Base-by-base conservation (phyloP, 2,797 vertebrate species). In the Silurus lanzhouensis region DNA sequence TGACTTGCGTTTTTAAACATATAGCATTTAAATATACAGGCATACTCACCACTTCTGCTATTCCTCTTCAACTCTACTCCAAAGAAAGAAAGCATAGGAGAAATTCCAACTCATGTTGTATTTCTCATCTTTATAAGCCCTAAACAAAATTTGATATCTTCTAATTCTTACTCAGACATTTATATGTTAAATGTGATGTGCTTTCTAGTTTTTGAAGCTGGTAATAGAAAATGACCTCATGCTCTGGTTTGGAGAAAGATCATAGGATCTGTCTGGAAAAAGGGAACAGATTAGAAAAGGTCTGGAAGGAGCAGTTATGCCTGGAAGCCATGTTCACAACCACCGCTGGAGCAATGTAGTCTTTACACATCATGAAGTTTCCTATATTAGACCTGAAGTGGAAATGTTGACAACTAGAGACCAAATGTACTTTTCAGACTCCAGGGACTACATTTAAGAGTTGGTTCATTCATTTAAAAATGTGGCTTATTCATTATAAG, bases 241-340 rank as follows among this genome's bases (percentile, higher is more conserved):
- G 89, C 72, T 74, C 80, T 89, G 87, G 72, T 57, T 79, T 87
- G 86, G 82, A 87, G 84, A 88, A 84, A 85, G 81, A 88, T 87
- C 74, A 84, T 27, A 86, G 83, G 48, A 78, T 83, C 57, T 88
- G 82, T 91, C 84, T 91, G 89, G 90, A 93, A 92, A 71, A 87
- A 84, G 77, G 89, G 71, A 82, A 87, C 15, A 70, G 83, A 84
- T 82, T 75, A 63, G 76, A 83, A 74, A 82, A 86, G 46, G 83
- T 77, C 84, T 82, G 83, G 66, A 44, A 70, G 70, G 57, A 74
- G 60, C 71, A 86, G 90, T 77, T 83, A 91, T 89, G 91, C 87
- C 91, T 92, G 93, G 92, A 91, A 92, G 93, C 92, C 76, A 86
- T 88, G 92, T 94, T 92, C 81, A 88, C 77, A 63, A 88, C 84